phyloP scores from a whole-genome alignment of 1,140 invertebrate genomes.

The Heliconius nattereri region DNA sequence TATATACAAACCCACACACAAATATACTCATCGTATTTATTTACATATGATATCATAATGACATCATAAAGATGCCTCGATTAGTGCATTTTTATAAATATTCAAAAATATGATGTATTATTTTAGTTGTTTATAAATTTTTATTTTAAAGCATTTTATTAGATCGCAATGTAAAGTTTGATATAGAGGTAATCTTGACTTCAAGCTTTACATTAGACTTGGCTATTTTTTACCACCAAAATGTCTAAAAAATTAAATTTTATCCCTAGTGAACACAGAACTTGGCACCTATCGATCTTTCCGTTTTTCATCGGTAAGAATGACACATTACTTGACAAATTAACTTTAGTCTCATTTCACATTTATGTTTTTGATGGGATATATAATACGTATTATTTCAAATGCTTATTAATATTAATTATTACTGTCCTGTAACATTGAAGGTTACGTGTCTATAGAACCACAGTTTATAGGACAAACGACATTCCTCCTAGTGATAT shows the following conservation, averaged over 20 bases:
- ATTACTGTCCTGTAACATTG: constrained; percentile 12
- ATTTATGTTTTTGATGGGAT: not conserved
- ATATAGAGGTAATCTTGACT: no score
- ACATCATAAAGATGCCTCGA: constrained; percentile 21
- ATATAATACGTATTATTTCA: not conserved
- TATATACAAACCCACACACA: not conserved
- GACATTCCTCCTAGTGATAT: constrained; percentile 3
- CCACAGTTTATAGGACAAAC: constrained; percentile 18
- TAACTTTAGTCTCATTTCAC: no score
- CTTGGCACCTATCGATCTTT: no score
- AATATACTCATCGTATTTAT: constrained; percentile 6
- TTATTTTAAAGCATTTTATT: no score
- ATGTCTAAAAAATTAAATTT: no score
- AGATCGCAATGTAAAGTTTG: no score
- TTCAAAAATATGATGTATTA: not conserved
- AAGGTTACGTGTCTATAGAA: not conserved
- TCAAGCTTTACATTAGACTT: no score
- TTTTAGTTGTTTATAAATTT: not conserved
- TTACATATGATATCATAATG: constrained; percentile 26
- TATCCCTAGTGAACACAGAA: no score
- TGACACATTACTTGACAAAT: no score
- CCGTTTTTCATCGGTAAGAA: no score
- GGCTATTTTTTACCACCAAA: no score
- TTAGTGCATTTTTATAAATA: constrained; percentile 27
- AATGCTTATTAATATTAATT: not conserved